Conservation (phyloP, 1,140 invertebrate genomes). For the Drosophila parabipectinata region DNA sequence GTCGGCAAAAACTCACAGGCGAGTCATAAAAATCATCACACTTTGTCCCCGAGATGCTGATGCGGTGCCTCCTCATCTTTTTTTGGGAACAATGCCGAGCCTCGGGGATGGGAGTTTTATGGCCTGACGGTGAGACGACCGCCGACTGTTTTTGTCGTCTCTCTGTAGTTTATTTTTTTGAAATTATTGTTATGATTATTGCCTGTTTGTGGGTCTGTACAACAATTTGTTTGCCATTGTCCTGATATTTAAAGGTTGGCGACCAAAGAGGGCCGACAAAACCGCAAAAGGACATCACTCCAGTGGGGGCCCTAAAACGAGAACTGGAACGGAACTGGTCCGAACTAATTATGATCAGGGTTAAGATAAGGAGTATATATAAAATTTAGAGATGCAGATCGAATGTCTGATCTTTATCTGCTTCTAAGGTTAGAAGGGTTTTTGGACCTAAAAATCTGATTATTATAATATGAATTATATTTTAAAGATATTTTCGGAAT, state of each 20-base stretch:
- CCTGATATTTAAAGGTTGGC: conserved; percentile 15
- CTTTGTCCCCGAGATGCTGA: conserved; percentile 69
- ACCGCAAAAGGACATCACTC: conserved; percentile 50
- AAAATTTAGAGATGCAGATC: conserved; percentile 6
- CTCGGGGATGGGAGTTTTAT: conserved; percentile 64
- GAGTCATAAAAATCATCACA: conserved; percentile 80
- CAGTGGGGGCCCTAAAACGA: conserved; percentile 32
- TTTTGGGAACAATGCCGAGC: conserved; percentile 53
- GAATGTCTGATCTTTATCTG: neutral
- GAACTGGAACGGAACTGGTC: conserved; percentile 36
- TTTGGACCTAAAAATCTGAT: too few relatives aligned
- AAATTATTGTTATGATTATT: conserved; percentile 81
- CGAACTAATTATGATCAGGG: conserved; percentile 15
- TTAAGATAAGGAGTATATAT: neutral
- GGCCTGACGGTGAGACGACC: conserved; percentile 49
- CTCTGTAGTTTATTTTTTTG: conserved; percentile 31
- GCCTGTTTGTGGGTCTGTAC: conserved; percentile 64
- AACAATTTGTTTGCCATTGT: conserved; percentile 69
- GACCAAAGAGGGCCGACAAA: conserved; percentile 43
- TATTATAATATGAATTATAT: too few relatives aligned
- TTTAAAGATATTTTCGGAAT: too few relatives aligned
- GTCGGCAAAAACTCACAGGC: conserved; percentile 73
- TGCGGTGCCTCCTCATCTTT: conserved; percentile 26
- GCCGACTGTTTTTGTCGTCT: conserved; percentile 63
- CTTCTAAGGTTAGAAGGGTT: neutral